Conservation (phyloP, 1,140 invertebrate species). For the Drosophila subobscura region DNA sequence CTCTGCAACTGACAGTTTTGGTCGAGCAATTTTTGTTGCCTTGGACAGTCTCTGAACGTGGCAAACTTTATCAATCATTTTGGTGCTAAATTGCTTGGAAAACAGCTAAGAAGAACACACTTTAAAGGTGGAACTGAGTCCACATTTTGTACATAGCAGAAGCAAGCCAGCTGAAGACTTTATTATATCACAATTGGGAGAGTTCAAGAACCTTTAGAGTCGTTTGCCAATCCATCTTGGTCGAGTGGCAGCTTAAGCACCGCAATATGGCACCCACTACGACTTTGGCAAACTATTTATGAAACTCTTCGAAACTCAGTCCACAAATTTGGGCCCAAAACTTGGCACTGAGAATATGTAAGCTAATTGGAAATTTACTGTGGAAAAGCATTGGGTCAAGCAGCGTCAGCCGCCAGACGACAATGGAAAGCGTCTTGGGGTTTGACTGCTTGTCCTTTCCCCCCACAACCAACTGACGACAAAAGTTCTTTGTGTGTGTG, state of each 20-base stretch:
- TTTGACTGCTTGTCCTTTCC: conserved; percentile 7
- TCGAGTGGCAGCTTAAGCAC: conserved; percentile 52
- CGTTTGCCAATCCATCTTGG: conserved; percentile 70
- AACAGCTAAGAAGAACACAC: conserved; percentile 61
- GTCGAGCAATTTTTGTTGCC: conserved; percentile 36
- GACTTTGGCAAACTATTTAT: conserved; percentile 70
- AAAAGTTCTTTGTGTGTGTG: conserved; percentile 36
- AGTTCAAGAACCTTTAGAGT: conserved; percentile 48
- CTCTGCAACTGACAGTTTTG: conserved; percentile 38
- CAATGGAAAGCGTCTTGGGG: conserved; percentile 38
- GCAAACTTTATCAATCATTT: conserved; percentile 83
- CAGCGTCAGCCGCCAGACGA: conserved; percentile 33
- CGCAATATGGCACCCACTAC: conserved; percentile 58
- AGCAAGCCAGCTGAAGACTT: conserved; percentile 24
- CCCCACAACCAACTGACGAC: conserved; percentile 38
- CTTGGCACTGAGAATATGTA: conserved; percentile 39
- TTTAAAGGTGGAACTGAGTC: conserved; percentile 1
- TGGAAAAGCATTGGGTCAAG: conserved; percentile 30
- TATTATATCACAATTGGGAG: conserved; percentile 43
- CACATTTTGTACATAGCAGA: neutral
- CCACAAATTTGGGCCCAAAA: conserved; percentile 20
- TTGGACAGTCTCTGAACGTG: conserved; percentile 40
- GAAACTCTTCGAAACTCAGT: conserved; percentile 27
- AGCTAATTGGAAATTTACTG: conserved; percentile 66
- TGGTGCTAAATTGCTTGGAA: conserved; percentile 82